phyloP scores from a whole-genome alignment of 2,113 vertebrate genomes.

The Amphiprion ocellaris region DNA sequence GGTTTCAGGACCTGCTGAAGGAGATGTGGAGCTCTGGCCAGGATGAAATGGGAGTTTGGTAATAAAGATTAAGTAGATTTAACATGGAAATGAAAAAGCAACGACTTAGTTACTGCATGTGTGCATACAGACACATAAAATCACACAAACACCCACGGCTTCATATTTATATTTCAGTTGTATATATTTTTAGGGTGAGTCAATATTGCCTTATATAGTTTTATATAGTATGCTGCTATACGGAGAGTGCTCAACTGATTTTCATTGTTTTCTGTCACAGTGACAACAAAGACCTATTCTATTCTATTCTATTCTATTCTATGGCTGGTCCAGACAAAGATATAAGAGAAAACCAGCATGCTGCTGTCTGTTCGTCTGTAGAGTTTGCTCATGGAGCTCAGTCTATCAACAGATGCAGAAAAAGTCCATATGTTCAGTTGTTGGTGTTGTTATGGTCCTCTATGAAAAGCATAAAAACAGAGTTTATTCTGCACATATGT shows the following conservation, averaged over 20 bases:
- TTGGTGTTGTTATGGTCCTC: conserved; percentile 7
- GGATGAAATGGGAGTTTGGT: neutral
- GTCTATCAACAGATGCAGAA: neutral
- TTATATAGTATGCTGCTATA: too few species aligned
- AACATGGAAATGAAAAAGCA: neutral
- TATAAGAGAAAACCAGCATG: conserved; percentile 14
- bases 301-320: too few species aligned
- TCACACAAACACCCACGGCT: neutral
- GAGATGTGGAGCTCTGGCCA: conserved; percentile 1
- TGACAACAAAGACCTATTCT: too few species aligned
- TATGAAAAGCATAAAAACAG: conserved; percentile 22
- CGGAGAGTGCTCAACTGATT: too few species aligned
- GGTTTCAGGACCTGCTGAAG: conserved; percentile 19
- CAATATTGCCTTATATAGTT: too few species aligned
- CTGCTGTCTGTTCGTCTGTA: conserved; percentile 2
- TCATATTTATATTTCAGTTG: too few species aligned
- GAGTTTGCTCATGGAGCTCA: conserved; percentile 3
- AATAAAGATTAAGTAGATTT: conserved; percentile 2
- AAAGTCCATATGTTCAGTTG: conserved; percentile 48
- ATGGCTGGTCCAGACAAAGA: conserved; percentile 1
- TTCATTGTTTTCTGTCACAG: too few species aligned
- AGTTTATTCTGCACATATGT: conserved; percentile 31
- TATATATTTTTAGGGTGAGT: too few species aligned
- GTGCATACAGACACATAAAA: neutral
- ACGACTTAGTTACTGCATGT: too few species aligned